These are phyloP conservation scores for Neolamprologus modestus DNA, from an alignment of 2,113 vertebrate species.

Conservation along the genomic window DNA sequence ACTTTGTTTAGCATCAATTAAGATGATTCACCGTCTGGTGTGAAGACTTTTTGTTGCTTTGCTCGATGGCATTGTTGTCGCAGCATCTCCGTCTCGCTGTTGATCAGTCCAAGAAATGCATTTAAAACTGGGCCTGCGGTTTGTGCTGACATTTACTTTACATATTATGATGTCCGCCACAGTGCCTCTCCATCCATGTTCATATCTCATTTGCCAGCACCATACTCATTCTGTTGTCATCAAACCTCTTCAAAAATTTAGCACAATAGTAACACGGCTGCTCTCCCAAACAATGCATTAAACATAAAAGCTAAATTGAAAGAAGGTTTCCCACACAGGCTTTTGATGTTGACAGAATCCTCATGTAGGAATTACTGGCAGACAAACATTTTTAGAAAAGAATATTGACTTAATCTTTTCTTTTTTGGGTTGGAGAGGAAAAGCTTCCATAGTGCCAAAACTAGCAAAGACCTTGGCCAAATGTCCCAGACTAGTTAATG, in stretches of 20 bases:
- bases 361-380: neutral
- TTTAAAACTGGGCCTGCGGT: neutral
- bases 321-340: neutral
- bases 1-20: conserved; percentile 51
- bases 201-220: neutral
- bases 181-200: neutral
- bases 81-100: neutral
- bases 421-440: neutral
- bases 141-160: conserved; percentile 31
- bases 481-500: neutral
- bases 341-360: conserved; percentile 15
- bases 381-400: neutral
- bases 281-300: conserved; percentile 21
- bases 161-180: neutral
- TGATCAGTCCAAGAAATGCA: conserved; percentile 22
- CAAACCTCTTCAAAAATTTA: conserved; percentile 9
- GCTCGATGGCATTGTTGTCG: conserved; percentile 12
- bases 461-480: neutral
- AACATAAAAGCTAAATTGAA: conserved; percentile 13
- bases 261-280: neutral
- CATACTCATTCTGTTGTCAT: conserved; percentile 10
- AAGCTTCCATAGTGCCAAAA: conserved; percentile 6
- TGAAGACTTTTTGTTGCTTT: neutral
- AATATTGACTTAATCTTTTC: neutral
- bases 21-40: conserved; percentile 49